Percentiles rank a stretch among this genome's conserved stretches.
phyloP scores from a whole-genome alignment of 2,797 vertebrate genomes.

The Anguilla megastoma region DNA sequence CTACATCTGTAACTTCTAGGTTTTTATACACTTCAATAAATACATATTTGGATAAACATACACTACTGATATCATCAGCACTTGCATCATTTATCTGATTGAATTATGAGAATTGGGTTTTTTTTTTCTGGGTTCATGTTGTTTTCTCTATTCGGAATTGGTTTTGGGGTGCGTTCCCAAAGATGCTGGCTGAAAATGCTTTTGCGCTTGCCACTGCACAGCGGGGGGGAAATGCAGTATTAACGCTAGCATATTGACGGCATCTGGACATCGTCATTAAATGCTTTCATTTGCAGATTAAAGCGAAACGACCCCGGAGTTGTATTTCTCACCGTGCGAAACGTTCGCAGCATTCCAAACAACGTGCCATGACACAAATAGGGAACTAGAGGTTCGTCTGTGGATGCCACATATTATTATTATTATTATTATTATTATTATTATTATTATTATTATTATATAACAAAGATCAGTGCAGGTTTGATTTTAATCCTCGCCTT shows the following conservation, averaged over 20 bases:
- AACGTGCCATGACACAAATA: neutral
- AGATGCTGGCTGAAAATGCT: neutral
- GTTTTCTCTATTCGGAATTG: neutral
- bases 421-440: too few relatives aligned
- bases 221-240: neutral
- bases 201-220: neutral
- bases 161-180: neutral
- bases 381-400: neutral
- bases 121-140: neutral
- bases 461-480: neutral
- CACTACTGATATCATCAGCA: too few relatives aligned
- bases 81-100: neutral
- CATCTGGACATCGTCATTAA: neutral
- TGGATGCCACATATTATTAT: neutral
- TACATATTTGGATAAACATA: too few relatives aligned
- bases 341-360: neutral
- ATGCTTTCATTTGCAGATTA: slow-evolving; percentile 1
- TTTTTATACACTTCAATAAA: neutral
- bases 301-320: neutral
- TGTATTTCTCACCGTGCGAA: neutral
- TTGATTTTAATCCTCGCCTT: slow-evolving; percentile 2
- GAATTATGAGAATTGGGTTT: neutral
- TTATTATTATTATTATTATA: neutral
- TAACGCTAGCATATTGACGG: neutral
- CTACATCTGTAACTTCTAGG: neutral